Evolutionary conservation across 2,888 invertebrate genomes (phyloP).

Genomic region (Drosophila meridionalis): DNA sequence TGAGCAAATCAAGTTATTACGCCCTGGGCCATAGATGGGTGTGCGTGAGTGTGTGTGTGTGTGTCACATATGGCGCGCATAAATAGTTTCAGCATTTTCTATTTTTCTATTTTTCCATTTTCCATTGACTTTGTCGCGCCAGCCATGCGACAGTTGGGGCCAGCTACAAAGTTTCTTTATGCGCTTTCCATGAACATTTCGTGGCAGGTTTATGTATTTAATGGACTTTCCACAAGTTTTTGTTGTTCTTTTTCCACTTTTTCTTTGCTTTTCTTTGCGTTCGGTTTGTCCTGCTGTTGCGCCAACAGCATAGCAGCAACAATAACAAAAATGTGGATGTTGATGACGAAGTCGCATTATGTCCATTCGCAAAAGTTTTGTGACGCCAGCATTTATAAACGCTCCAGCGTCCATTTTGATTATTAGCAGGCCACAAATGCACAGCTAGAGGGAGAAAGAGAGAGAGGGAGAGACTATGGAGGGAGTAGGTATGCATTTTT

Average conservation of each 20-base stretch:
- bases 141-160: constrained; percentile 30
- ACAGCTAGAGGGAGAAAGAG: not conserved
- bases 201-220: constrained; percentile 83
- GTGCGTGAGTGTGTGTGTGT: constrained; percentile 23
- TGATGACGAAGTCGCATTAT: constrained; percentile 64
- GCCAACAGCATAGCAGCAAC: constrained; percentile 38
- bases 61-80: constrained; percentile 77
- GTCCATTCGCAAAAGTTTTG: constrained; percentile 76
- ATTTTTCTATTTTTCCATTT: constrained; percentile 70
- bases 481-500: constrained; percentile 32
- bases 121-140: constrained; percentile 65
- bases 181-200: constrained; percentile 81
- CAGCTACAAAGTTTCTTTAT: constrained; percentile 76
- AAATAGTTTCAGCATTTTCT: constrained; percentile 74
- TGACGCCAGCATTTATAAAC: constrained; percentile 75
- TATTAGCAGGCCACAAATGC: constrained; percentile 64
- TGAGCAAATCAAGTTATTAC: constrained; percentile 78
- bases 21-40: constrained; percentile 30
- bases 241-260: constrained; percentile 16
- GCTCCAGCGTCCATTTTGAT: constrained; percentile 72
- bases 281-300: not conserved
- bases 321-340: constrained; percentile 25
- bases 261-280: constrained; percentile 34
- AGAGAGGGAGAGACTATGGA: not conserved
- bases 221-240: constrained; percentile 81